Evolutionary conservation across 2,797 vertebrate genomes (phyloP), one percentile per base, ranked within the genome.

Genomic region (Otus scops): DNA sequence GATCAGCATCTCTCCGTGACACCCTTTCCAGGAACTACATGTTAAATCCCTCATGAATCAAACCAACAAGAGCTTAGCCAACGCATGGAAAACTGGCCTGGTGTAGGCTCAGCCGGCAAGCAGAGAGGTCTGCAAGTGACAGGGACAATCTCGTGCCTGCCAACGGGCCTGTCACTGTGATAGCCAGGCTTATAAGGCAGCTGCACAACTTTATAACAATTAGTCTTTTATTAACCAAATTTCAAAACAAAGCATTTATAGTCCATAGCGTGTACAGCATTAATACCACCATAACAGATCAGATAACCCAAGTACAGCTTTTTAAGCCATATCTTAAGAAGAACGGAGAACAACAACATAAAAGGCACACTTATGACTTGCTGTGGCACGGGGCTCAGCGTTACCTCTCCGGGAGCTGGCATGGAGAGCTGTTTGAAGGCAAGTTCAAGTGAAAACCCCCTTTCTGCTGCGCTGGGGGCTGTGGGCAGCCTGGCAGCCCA

Each of bases 11-110:
- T 81, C 59, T 36, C 60, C 0, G 0, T 56, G 41, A 64, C 76
- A 68, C 57, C 82, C 76, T 64, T 94, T 85, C 85, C 88, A 94
- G 85, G 82, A 92, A 89, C 74, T 51, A 28, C 50, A 39, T 3
- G 3, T 70, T 57, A 60, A 71, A 54, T 13, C 27, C 24, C 10
- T 36, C 11, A 27, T 1, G 13, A 59, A 60, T 48, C 81, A 67
- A 91, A 79, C 9, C 0, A 1, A 48, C 38, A 13, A 48, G 83
- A 75, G 61, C 59, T n/a, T 57, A 89, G 30, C 14, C 39, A 54
- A 27, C 5, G 7, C 24, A 2, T 3, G 24, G 54, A 32, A 23
- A 78, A 10, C 10, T 10, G 41, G 51, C 15, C 26, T 0, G 3
- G 4, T 1, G 47, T 3, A 11, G 56, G 11, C 2, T 19, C 9